phyloP scores from a whole-genome alignment of 1,140 invertebrate species.

The Drosophila pseudoobscura region DNA sequence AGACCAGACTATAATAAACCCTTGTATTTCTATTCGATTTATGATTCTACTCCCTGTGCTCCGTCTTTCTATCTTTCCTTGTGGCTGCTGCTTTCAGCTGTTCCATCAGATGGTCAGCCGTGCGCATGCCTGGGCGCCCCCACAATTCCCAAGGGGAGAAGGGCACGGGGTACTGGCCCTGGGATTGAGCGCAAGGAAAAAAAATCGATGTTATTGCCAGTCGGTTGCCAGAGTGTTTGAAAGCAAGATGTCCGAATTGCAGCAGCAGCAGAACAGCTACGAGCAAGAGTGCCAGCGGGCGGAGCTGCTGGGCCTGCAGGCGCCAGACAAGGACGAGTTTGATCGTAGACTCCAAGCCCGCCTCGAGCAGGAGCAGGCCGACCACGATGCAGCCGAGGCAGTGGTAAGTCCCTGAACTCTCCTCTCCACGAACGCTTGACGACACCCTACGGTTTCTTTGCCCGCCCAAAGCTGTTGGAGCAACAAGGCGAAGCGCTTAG shows the following conservation, averaged over 20 bases:
- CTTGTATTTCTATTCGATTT: too few relatives aligned
- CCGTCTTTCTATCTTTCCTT: too few relatives aligned
- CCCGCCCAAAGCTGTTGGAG: conserved; percentile 86
- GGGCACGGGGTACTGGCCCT: too few relatives aligned
- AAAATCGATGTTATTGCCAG: conserved; percentile 56
- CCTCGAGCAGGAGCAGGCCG: conserved; percentile 69
- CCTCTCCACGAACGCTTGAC: background rate
- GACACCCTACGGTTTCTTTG: background rate
- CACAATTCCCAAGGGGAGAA: background rate
- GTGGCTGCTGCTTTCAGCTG: too few relatives aligned
- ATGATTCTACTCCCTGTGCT: too few relatives aligned
- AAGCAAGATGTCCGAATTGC: conserved; percentile 37
- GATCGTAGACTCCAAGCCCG: conserved; percentile 79
- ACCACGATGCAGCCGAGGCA: conserved; percentile 84
- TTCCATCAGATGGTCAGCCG: too few relatives aligned
- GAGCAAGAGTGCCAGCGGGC: conserved; percentile 89
- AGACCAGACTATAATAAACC: too few relatives aligned
- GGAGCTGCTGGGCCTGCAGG: conserved; percentile 88
- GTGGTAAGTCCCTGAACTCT: conserved; percentile 41
- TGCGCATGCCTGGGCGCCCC: too few relatives aligned
- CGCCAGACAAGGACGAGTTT: conserved; percentile 88
- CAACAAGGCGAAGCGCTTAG: conserved; percentile 88
- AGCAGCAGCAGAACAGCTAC: conserved; percentile 84
- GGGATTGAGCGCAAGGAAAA: conserved; percentile 10
- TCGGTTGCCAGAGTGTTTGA: conserved; percentile 21